Conservation (phyloP, 2,888 invertebrate genomes). For the Epinotia ramella region DNA sequence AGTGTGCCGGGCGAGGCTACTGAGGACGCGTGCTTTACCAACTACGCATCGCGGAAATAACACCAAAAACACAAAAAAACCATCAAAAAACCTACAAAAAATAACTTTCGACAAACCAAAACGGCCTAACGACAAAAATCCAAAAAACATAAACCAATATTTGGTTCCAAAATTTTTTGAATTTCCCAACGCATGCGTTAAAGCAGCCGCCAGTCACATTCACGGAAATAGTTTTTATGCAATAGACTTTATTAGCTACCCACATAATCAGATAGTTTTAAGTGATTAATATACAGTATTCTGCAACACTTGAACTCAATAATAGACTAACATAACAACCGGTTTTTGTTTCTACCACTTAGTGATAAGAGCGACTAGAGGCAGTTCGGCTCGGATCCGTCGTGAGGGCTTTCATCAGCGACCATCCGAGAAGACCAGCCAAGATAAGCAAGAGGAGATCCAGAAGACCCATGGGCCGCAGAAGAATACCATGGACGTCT, state of each 20-base stretch:
- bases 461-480: slow-evolving; percentile 68
- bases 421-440: slow-evolving; percentile 81
- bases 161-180: slow-evolving; percentile 72
- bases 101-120: slow-evolving; percentile 57
- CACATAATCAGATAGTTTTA: slow-evolving; percentile 82
- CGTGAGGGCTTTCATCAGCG: slow-evolving; percentile 79
- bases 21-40: slow-evolving; percentile 81
- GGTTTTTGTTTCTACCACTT: slow-evolving; percentile 79
- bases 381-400: slow-evolving; percentile 79
- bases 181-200: slow-evolving; percentile 80
- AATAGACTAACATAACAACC: slow-evolving; percentile 65
- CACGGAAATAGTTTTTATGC: slow-evolving; percentile 80
- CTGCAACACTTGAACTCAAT: slow-evolving; percentile 84
- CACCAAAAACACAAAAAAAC: slow-evolving; percentile 58
- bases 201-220: slow-evolving; percentile 81
- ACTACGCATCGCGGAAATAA: slow-evolving; percentile 82
- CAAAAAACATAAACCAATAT: slow-evolving; percentile 70
- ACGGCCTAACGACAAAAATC: slow-evolving; percentile 66
- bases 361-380: slow-evolving; percentile 82
- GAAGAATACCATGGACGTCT: slow-evolving; percentile 68
- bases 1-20: slow-evolving; percentile 83
- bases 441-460: slow-evolving; percentile 60
- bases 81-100: slow-evolving; percentile 54
- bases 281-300: slow-evolving; percentile 78
- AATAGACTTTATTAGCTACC: slow-evolving; percentile 79